phyloP scores from a whole-genome alignment of 2,113 vertebrate genomes.

The Otolemur garnettii region DNA sequence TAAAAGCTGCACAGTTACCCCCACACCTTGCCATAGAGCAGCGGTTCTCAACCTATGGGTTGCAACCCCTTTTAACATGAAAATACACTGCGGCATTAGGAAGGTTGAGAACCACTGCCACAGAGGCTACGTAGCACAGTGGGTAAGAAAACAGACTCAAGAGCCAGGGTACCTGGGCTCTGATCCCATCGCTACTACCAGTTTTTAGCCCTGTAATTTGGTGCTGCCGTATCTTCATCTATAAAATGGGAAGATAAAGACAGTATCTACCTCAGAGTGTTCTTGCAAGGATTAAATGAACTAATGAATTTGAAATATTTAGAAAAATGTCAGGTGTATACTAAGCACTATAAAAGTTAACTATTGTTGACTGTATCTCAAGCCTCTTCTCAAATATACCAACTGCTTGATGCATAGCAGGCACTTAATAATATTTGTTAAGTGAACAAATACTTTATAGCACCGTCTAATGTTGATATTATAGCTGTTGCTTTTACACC shows the following conservation, averaged over 20 bases:
- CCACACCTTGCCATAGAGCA: background rate
- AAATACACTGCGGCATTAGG: too few species aligned
- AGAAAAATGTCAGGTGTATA: background rate
- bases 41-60: too few species aligned
- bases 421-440: background rate
- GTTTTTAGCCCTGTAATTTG: background rate
- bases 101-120: too few species aligned
- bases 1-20: background rate
- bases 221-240: background rate
- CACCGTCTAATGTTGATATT: background rate
- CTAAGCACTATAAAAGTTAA: background rate
- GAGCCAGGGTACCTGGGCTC: background rate
- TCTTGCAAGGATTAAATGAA: background rate
- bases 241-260: background rate
- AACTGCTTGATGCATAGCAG: background rate
- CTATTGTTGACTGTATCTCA: background rate
- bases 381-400: background rate
- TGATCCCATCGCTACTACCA: background rate
- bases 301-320: constrained; percentile 12
- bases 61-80: too few species aligned
- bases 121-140: background rate
- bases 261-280: background rate
- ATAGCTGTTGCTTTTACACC: background rate
- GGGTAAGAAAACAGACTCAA: background rate
- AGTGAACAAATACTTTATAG: background rate